Conservation (phyloP, 2,888 invertebrate genomes). For the Lordiphosa fenestrarum region DNA sequence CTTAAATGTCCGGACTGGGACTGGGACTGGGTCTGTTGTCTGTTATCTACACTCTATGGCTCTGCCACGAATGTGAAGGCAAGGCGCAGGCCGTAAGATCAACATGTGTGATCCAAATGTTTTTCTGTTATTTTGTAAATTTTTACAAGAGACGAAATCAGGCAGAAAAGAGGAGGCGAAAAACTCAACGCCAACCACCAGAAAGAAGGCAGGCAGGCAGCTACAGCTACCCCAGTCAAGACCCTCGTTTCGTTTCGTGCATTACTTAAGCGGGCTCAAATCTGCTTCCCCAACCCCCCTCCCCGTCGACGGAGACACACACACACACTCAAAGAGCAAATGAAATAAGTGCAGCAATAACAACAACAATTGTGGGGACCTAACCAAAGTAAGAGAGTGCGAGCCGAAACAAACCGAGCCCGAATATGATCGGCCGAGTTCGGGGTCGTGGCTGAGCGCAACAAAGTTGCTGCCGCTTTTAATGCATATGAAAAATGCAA, state of each 20-base stretch:
- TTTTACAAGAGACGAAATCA: conserved; percentile 26
- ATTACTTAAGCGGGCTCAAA: conserved; percentile 62
- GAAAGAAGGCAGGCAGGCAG: conserved; percentile 5
- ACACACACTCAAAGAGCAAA: conserved; percentile 8
- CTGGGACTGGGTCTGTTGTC: conserved; percentile 23
- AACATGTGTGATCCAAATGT: conserved; percentile 74
- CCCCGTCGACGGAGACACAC: background rate
- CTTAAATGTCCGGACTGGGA: conserved; percentile 61
- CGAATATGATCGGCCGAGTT: conserved; percentile 26
- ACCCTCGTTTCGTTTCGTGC: background rate
- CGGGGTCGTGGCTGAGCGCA: no score
- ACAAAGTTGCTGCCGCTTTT: no score
- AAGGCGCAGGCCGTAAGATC: conserved; percentile 30
- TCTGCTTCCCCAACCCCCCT: conserved; percentile 36
- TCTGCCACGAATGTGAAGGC: conserved; percentile 24
- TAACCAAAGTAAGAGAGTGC: background rate
- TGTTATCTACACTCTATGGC: conserved; percentile 47
- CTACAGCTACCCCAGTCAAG: conserved; percentile 1
- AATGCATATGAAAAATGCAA: conserved; percentile 16
- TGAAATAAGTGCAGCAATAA: conserved; percentile 15
- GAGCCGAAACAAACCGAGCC: conserved; percentile 47
- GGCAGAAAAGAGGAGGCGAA: conserved; percentile 22
- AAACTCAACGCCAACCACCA: conserved; percentile 6
- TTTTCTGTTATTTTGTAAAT: conserved; percentile 44
- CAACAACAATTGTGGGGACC: conserved; percentile 1